Evolutionary conservation across 2,888 invertebrate genomes (phyloP), one percentile per base, ranked within the genome.

Genomic region (Tipula helvola): DNA sequence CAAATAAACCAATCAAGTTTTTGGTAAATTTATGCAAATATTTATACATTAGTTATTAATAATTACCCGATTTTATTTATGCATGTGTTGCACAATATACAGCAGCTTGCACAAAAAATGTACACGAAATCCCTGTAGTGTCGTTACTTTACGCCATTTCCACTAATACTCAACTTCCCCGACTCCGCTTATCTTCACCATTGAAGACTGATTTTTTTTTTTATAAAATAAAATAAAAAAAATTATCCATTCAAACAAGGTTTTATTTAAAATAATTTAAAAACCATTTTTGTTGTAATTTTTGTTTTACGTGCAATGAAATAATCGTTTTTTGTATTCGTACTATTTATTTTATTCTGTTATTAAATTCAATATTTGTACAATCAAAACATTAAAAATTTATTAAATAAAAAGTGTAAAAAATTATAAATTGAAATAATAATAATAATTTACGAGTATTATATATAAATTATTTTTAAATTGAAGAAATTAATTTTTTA

Each of bases 341-440:
- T 52, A 52, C 52, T 52, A 52, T 52, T 52, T 52, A 52, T 52
- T 71, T 71, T 71, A 28, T 71, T 71, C 71, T 71, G 71, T 28
- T 71, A 71, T 71, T 71, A 71, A 71, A 71, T 71, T 71, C 71
- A 71, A 71, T 71, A 71, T 71, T 71, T 71, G 28, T 71, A 71
- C 71, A 71, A 71, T 71, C 71, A 71, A 71, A 71, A 71, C 71
- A 71, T 71, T 71, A 71, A 71, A 71, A 71, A 71, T 71, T 71
- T 71, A 71, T 71, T 28, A 71, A 71, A 71, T 71, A 28, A 71
- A 71, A 71, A 28, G 71, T 71, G 28, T 71, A 71, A 7, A 71
- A 71, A 71, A 71, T 71, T 71, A 71, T 71, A 71, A 71, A 71
- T 71, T 71, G 28, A 71, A 71, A 71, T 71, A 71, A 71, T 71